phyloP scores from a whole-genome alignment of 1,140 invertebrate genomes.

The Hypsibius dujardini region DNA sequence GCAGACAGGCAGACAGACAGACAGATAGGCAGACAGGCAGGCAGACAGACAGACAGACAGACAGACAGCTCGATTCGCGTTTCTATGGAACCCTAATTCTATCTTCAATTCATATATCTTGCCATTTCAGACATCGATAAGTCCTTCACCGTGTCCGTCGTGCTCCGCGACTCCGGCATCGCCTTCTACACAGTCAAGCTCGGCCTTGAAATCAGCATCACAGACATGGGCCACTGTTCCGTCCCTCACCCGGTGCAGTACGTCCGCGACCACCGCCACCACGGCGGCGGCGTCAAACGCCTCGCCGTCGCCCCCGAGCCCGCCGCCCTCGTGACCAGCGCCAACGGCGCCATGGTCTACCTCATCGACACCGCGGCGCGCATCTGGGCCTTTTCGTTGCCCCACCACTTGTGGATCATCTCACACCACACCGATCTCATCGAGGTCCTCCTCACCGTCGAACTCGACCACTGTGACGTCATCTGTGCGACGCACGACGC shows the following conservation, averaged over 20 bases:
- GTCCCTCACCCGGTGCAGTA: too few relatives aligned
- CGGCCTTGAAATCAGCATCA: not conserved
- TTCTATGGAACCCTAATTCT: too few relatives aligned
- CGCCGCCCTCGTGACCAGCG: constrained; percentile 7
- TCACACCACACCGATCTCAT: not conserved
- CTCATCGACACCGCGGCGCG: not conserved
- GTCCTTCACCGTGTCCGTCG: not conserved
- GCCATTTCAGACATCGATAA: too few relatives aligned
- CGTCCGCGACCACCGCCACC: too few relatives aligned
- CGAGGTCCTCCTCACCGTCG: not conserved
- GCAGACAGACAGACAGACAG: too few relatives aligned
- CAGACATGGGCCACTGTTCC: not conserved
- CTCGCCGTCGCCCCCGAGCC: not conserved
- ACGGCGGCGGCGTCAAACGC: too few relatives aligned
- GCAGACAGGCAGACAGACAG: too few relatives aligned
- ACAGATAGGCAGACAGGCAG: too few relatives aligned
- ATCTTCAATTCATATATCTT: too few relatives aligned
- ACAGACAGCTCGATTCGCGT: too few relatives aligned
- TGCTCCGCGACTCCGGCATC: not conserved
- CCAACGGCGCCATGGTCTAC: not conserved
- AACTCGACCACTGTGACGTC: not conserved
- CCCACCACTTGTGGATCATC: not conserved
- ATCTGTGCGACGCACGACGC: not conserved
- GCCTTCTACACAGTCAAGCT: not conserved
- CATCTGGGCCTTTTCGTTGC: not conserved